Conservation (phyloP, 64 coral and sea anemone species). For the Porites lutea region DNA sequence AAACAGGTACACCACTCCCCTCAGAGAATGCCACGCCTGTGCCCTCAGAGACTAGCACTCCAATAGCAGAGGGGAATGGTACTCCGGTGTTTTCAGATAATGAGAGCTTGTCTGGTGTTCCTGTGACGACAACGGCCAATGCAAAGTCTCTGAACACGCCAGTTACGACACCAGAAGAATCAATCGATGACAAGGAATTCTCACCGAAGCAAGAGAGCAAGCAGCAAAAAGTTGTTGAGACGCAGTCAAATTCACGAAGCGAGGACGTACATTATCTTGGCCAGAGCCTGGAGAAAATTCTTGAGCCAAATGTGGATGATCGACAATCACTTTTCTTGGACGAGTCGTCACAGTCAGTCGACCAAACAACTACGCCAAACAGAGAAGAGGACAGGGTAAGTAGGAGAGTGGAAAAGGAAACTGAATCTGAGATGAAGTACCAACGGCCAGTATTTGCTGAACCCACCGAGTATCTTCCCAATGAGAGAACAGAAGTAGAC, state of each 20-base stretch:
- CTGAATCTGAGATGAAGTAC: not conserved
- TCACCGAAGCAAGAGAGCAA: not conserved
- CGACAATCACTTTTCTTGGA: not conserved
- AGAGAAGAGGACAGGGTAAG: not conserved
- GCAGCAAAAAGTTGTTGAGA: not conserved
- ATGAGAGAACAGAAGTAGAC: not conserved
- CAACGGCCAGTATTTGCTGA: not conserved
- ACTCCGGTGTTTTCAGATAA: constrained; percentile 23
- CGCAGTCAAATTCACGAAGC: not conserved
- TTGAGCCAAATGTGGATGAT: not conserved
- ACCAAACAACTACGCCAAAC: not conserved
- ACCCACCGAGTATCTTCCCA: not conserved
- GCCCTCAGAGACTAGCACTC: constrained; percentile 1
- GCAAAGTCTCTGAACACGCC: not conserved
- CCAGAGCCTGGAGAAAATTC: not conserved
- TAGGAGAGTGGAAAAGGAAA: too few relatives aligned
- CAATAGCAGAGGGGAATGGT: not conserved
- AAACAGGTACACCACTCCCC: not conserved
- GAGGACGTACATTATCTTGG: not conserved
- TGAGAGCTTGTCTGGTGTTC: not conserved
- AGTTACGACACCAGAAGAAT: not conserved
- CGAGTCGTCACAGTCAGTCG: not conserved
- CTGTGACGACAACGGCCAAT: not conserved
- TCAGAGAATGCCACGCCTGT: constrained; percentile 13
- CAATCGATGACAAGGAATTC: not conserved